Evolutionary conservation across 2,797 vertebrate genomes (phyloP), one percentile per base, ranked within the genome.

Genomic region (Pelodytes ibericus): DNA sequence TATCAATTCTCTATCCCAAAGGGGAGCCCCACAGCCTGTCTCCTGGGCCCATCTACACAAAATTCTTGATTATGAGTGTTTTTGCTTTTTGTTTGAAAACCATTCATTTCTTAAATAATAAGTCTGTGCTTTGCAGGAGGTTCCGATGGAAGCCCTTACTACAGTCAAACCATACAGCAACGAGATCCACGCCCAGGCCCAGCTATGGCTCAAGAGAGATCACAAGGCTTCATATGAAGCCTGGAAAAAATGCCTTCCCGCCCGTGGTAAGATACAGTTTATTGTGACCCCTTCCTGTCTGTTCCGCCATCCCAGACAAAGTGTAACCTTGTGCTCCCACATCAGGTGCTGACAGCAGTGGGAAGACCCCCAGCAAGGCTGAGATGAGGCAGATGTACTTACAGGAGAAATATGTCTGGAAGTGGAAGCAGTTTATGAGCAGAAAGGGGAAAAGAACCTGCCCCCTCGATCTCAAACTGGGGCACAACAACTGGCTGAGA

Each of bases 191-290:
- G 98, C 98, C 18, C 98, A 99, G 86, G 96, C 96, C 74, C 97
- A 98, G 76, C 94, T 96, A 57, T 99, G 97, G 98, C 96, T 99
- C 78, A 99, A 98, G 90, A 96, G 96, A 83, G 98, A 99, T 70
- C 95, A 95, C 58, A 99, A 98, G 85, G 97, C 98, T 0, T 96
- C 97, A 0, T 99, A 99, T 0, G 97, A 99, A 71, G 93, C 96
- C 80, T 99, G 98, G 98, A 99, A 98, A 83, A 99, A 99, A 82
- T 99, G 97, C 83, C 96, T 99, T 83, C 96, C 96, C 61, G 95
- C 95, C 80, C 90, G 97, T 96, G 95, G 98, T 97, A 87, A 84
- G 86, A 11, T 11, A 9, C 41, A 36, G 33, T n/a, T n/a, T n/a
- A n/a, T n/a, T n/a, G n/a, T n/a, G n/a, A n/a, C n/a, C n/a, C n/a